A percentile compares a stretch with the other conserved stretches of the same genome.
Conservation (phyloP, 2,113 vertebrate species). For the Triplophysa tibetana region DNA sequence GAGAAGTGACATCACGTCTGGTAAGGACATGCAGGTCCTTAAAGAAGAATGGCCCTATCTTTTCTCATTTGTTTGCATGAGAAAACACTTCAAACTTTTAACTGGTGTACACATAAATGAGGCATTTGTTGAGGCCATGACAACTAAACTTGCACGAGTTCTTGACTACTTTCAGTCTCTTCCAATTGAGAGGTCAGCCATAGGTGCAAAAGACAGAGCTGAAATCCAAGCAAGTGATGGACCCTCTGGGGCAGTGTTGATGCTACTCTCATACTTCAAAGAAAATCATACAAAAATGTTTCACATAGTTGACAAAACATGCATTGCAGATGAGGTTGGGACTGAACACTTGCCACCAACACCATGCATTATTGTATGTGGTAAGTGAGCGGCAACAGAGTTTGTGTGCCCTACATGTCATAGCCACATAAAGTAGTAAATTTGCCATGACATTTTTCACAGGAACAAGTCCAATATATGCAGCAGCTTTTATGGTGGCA, state of each 20-base stretch:
- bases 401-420: not conserved
- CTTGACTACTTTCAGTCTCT: conserved; percentile 16
- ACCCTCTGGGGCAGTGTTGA: conserved; percentile 7
- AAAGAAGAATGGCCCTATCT: conserved; percentile 35
- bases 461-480: not conserved
- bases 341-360: not conserved
- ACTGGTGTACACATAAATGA: conserved; percentile 27
- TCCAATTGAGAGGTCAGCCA: not conserved
- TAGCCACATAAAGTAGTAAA: not conserved
- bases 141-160: not conserved
- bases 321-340: conserved; percentile 2
- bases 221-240: not conserved
- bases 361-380: not conserved
- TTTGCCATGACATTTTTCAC: not conserved
- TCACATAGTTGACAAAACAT: not conserved
- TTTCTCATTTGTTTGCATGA: conserved; percentile 37
- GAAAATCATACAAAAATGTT: not conserved
- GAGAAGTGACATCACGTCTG: not conserved
- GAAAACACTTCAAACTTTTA: conserved; percentile 37
- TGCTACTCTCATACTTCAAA: conserved; percentile 3
- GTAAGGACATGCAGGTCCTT: conserved; percentile 3
- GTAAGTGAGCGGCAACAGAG: not conserved
- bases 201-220: not conserved
- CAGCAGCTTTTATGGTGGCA: not conserved
- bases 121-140: not conserved